Base-by-base conservation (phyloP, 2,797 vertebrate genomes). In the Eptatretus atami region DNA sequence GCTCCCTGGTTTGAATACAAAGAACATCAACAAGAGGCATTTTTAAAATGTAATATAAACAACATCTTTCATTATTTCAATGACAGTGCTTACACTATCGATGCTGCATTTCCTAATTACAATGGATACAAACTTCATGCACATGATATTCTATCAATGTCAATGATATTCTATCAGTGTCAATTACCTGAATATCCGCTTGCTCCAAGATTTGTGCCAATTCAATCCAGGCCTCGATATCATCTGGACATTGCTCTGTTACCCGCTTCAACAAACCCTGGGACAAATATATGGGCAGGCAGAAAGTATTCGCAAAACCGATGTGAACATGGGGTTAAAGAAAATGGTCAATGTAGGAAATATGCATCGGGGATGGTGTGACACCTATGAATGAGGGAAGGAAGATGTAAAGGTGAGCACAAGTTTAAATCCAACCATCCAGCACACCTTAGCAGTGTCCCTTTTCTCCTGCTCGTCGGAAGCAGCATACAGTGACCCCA, bases 221-320 rank as follows among this genome's bases (percentile, higher is more conserved):
- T 70, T 98, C 92, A 67, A 96, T 96, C 92, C 92, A 98, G 1
- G 92, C 92, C 73, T 98, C 92, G 66, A 98, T 90, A 13, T 98
- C 92, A 72, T 98, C 92, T 8, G 90, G 86, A 71, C 95, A 94
- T 65, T 98, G 92, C 72, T 95, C 92, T 1, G 90, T 95, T 55
- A 96, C 88, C 71, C 96, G 96, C 72, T 98, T 98, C 68, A 96
- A 73, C 74, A 96, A 90, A 52, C 87, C 88, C 88, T 98, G 64
- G 31, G n/a, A 65, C 65, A 70, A 68, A 44, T 4, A 44, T 44
- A 44, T 44, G 31, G 31, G 31, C 31, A 44, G 31, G 31, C 31
- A 44, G 31, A 44, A 44, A 44, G 31, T 44, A 44, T 44, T 44
- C 31, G 6, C 31, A 44, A 44, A 44, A 44, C 4, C 31, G 4